A percentile compares a stretch with the other conserved stretches of the same genome.
Evolutionary conservation across 2,797 vertebrate species (phyloP).

Genomic region (Lerista edwardsae): DNA sequence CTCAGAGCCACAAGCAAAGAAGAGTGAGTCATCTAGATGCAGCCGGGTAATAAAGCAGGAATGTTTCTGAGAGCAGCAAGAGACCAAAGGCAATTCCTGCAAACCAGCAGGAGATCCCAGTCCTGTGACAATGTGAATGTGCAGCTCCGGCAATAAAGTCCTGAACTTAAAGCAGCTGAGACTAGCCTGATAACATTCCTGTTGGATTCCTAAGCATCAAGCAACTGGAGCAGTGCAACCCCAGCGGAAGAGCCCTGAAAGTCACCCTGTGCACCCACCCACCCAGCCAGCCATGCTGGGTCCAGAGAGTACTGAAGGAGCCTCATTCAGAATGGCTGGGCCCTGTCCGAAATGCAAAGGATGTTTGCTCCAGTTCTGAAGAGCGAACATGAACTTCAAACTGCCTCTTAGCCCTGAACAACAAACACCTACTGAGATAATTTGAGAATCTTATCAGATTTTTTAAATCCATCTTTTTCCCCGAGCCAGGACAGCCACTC

Average conservation of each 20-base stretch:
- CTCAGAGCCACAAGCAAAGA: slow-evolving; percentile 29
- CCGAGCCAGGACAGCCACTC: neutral
- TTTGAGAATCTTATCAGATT: neutral
- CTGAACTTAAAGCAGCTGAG: neutral
- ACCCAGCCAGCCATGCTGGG: neutral
- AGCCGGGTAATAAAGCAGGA: slow-evolving; percentile 56
- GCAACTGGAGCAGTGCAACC: neutral
- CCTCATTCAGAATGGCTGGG: neutral
- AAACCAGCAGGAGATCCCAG: slow-evolving; percentile 22
- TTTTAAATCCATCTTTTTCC: neutral
- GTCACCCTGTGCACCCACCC: slow-evolving; percentile 13
- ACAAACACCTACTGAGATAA: slow-evolving; percentile 7
- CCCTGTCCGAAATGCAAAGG: neutral
- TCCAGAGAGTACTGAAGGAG: neutral
- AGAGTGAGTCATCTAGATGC: slow-evolving; percentile 27
- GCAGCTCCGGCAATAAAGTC: neutral
- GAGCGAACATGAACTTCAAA: neutral
- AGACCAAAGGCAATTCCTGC: neutral
- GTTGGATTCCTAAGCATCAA: neutral
- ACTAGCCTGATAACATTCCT: slow-evolving; percentile 1
- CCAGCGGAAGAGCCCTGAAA: neutral
- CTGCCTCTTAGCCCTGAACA: neutral
- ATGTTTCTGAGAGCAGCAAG: slow-evolving; percentile 45
- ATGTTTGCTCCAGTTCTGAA: neutral
- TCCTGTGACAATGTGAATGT: neutral